These are phyloP conservation scores for Danio tinwini DNA, from an alignment of 2,797 vertebrate genomes.

Conservation along the genomic window DNA sequence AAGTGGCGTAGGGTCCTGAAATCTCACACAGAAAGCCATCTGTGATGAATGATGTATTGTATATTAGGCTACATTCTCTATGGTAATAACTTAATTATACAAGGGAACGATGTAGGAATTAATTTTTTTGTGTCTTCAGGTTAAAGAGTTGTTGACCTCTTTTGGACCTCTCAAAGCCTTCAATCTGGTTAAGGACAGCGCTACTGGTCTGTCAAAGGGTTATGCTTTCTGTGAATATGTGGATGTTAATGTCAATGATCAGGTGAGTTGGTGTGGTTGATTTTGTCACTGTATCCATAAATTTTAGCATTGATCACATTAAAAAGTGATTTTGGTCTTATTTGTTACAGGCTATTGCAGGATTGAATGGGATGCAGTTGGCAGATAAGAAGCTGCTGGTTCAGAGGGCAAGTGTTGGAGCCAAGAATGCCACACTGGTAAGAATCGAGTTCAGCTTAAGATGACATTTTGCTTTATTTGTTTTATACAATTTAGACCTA, in stretches of 20 bases:
- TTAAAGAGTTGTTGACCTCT: constrained; percentile 92
- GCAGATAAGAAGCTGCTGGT: constrained; percentile 95
- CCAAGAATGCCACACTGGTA: constrained; percentile 94
- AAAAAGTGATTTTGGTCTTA: neutral
- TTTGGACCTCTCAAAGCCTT: constrained; percentile 95
- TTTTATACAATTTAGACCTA: neutral
- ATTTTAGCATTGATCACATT: neutral
- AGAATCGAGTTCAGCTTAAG: constrained; percentile 59
- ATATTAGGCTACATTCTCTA: no score
- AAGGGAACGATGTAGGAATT: neutral
- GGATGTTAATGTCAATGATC: constrained; percentile 94
- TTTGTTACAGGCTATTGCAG: constrained; percentile 85
- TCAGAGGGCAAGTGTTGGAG: constrained; percentile 93
- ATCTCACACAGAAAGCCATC: no score
- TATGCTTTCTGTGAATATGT: constrained; percentile 98
- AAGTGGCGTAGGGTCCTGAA: no score
- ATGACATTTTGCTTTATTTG: neutral
- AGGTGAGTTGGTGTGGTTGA: constrained; percentile 74
- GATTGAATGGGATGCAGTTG: constrained; percentile 93
- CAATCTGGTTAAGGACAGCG: constrained; percentile 95
- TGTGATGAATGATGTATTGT: no score
- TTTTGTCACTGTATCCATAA: neutral
- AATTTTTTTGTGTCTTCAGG: constrained; percentile 71
- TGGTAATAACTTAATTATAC: no score
- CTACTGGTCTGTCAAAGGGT: constrained; percentile 93